Conservation (phyloP, 2,888 invertebrate species). For the Bellardia pandia region DNA sequence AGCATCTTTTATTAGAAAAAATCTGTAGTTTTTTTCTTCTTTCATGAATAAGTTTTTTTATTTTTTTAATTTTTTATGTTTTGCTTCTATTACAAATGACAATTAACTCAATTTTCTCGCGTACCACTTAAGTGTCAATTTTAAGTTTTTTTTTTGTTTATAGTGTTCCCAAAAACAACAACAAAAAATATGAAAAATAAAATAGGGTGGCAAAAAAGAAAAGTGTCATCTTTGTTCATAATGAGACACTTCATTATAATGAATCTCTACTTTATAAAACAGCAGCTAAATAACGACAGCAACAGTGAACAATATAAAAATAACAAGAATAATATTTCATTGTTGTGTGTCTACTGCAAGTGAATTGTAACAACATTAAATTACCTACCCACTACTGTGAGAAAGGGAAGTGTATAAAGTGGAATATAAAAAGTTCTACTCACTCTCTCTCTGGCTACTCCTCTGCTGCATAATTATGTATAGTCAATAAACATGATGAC, state of each 20-base stretch:
- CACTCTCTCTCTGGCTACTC: neutral
- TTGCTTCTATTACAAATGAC: conserved; percentile 38
- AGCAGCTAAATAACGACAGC: conserved; percentile 46
- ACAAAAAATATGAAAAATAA: neutral
- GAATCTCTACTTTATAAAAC: conserved; percentile 37
- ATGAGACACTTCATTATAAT: conserved; percentile 65
- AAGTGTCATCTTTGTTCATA: conserved; percentile 62
- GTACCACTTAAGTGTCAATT: conserved; percentile 62
- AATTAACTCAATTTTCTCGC: conserved; percentile 63
- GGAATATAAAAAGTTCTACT: neutral
- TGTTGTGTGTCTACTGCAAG: conserved; percentile 51
- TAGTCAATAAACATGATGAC: too few relatives aligned
- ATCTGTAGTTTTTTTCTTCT: conserved; percentile 1
- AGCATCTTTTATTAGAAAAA: conserved; percentile 16
- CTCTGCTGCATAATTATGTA: neutral
- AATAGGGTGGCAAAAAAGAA: conserved; percentile 22
- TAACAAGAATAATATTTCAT: conserved; percentile 28
- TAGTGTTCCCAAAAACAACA: neutral
- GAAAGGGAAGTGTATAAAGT: conserved; percentile 2
- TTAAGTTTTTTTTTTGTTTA: conserved; percentile 17
- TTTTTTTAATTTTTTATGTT: conserved; percentile 9
- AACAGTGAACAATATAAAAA: neutral
- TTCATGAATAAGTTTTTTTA: neutral
- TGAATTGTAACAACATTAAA: conserved; percentile 33
- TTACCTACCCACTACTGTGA: neutral